A percentile compares a stretch with the other conserved stretches of the same genome.
phyloP scores from a whole-genome alignment of 53 echinoderm and acorn worm genomes.

The Antedon mediterranea region DNA sequence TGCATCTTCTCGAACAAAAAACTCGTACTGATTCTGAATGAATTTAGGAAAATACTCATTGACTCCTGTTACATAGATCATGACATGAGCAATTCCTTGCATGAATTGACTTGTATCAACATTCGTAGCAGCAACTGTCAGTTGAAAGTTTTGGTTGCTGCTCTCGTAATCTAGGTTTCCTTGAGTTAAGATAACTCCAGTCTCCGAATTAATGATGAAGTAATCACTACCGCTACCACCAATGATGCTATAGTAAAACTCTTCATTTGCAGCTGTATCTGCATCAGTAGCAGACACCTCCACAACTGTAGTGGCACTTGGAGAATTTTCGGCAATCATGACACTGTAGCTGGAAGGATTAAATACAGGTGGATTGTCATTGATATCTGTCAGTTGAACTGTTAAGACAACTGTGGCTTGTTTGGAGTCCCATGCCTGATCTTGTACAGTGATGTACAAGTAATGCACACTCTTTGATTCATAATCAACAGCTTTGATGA shows the following conservation, averaged over 20 bases:
- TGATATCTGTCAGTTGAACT: constrained; percentile 47
- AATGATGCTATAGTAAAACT: constrained; percentile 63
- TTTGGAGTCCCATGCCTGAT: constrained; percentile 38
- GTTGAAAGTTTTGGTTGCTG: constrained; percentile 27
- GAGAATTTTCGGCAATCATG: constrained; percentile 75
- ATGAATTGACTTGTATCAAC: constrained; percentile 34
- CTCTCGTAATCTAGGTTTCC: constrained; percentile 77
- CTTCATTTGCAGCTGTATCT: constrained; percentile 48
- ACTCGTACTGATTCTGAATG: constrained; percentile 51
- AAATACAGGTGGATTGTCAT: constrained; percentile 84
- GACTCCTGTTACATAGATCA: constrained; percentile 54
- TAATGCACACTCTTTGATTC: constrained; percentile 40
- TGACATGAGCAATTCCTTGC: constrained; percentile 47
- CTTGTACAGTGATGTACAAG: constrained; percentile 46
- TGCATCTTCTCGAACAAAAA: constrained; percentile 75
- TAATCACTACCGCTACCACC: constrained; percentile 62
- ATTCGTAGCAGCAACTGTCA: constrained; percentile 65
- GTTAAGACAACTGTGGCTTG: constrained; percentile 23
- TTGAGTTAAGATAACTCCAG: constrained; percentile 64
- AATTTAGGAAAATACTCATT: constrained; percentile 84
- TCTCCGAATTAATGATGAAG: constrained; percentile 45
- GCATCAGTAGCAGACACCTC: constrained; percentile 68
- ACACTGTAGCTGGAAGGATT: constrained; percentile 44
- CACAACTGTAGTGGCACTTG: constrained; percentile 59
- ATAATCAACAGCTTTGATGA: constrained; percentile 51